phyloP scores from a whole-genome alignment of 2,797 vertebrate species.

The Poecilia gillii region DNA sequence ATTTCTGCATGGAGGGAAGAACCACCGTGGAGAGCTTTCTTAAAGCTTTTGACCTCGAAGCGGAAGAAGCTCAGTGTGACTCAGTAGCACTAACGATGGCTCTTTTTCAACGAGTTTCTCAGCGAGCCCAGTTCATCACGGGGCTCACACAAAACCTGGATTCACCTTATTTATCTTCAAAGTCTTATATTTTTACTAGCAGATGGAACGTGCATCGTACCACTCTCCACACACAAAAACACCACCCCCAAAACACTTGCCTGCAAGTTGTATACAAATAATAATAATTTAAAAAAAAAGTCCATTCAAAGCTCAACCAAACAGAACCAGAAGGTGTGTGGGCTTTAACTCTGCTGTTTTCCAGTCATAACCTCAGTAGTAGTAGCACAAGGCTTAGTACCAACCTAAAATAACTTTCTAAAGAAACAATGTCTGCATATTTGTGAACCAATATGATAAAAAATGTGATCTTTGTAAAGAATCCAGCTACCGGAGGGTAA shows the following conservation, averaged over 20 bases:
- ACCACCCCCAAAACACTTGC: not conserved
- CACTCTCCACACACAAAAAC: not conserved
- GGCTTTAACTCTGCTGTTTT: not conserved
- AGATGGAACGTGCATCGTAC: not conserved
- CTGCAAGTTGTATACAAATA: not conserved
- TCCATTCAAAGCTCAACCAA: not conserved
- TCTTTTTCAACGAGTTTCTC: not conserved
- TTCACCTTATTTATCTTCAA: not conserved
- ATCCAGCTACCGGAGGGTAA: not conserved
- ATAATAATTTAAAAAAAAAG: not conserved
- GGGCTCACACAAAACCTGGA: not conserved
- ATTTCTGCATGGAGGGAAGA: not conserved
- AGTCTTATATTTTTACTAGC: not conserved
- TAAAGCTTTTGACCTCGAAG: slow-evolving; percentile 12
- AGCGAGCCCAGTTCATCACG: not conserved
- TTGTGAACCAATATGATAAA: not conserved
- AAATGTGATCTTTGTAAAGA: not conserved
- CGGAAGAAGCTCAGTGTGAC: not conserved
- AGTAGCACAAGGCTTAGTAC: not conserved
- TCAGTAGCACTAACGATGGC: not conserved
- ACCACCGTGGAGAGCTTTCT: not conserved
- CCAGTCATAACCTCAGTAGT: not conserved
- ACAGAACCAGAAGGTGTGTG: not conserved
- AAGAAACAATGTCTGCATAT: not conserved
- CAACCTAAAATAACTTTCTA: not conserved